Conservation (phyloP, 53 echinoderm and acorn worm species). For the Holothuria leucospilota region DNA sequence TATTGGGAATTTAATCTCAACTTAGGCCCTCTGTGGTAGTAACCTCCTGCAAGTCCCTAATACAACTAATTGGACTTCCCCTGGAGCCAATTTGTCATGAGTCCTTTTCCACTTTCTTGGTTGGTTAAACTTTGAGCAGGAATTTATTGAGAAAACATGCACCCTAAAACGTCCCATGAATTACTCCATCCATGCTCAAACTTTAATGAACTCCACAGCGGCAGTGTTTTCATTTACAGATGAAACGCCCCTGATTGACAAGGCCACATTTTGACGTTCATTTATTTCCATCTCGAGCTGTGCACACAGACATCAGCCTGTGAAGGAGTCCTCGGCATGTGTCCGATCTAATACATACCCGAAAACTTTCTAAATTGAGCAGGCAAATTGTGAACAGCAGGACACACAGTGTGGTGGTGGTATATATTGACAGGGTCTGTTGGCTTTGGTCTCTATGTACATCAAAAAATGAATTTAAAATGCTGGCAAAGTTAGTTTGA, state of each 20-base stretch:
- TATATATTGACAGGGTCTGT: no score
- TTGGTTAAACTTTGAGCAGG: constrained; percentile 31
- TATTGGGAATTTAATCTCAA: constrained; percentile 21
- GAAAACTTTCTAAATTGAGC: constrained; percentile 24
- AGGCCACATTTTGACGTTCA: constrained; percentile 25
- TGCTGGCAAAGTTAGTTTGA: no score
- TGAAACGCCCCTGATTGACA: constrained; percentile 25
- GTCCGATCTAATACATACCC: constrained; percentile 25
- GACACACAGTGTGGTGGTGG: not conserved
- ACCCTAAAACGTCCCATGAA: constrained; percentile 29
- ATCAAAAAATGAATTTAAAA: no score
- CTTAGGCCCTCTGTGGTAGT: constrained; percentile 23
- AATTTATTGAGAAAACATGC: constrained; percentile 49
- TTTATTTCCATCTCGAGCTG: not conserved
- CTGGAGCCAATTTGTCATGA: constrained; percentile 66
- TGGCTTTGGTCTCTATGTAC: no score
- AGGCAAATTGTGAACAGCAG: constrained; percentile 33
- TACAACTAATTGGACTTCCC: constrained; percentile 64
- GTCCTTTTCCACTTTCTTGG: constrained; percentile 36
- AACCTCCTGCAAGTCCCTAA: constrained; percentile 39
- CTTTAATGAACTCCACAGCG: constrained; percentile 26
- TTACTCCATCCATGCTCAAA: constrained; percentile 1
- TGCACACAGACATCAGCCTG: constrained; percentile 33
- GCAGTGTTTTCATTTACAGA: constrained; percentile 33
- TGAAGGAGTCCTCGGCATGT: constrained; percentile 27